Evolutionary conservation across 2,797 vertebrate genomes (phyloP), one percentile per base, ranked within the genome.

Genomic region (Oophaga sylvatica): DNA sequence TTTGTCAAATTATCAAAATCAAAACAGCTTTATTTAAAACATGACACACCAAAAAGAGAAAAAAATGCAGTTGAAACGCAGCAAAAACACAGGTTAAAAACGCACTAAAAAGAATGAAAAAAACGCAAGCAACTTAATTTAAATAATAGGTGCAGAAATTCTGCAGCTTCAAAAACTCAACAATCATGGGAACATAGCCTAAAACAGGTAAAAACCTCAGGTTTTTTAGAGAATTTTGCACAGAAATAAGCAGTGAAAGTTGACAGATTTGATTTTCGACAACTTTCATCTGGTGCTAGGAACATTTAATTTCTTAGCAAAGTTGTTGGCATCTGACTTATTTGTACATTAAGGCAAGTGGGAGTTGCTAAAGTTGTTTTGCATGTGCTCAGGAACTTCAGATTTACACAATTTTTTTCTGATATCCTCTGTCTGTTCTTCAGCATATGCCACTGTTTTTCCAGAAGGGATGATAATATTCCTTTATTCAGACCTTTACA

Each of bases 371-470:
- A 84, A 56, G 29, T 41, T 62, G 71, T 45, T 73, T n/a, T 75
- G 19, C 41, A n/a, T 48, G 71, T 75, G 20, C 45, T 75, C 3
- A 22, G 71, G 10, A 53, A 75, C 79, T 16, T 63, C 20, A 45
- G 60, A 80, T n/a, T 13, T 65, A 45, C 45, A 80, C 59, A 2
- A 2, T 45, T 45, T 80, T 35, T 45, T 63, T 8, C 59, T 80
- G 31, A 41, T 45, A 45, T 63, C 79, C 35, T 80, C 31, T 80
- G 22, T 80, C 60, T 17, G 2, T 63, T 13, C 29, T 8, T 31
- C 19, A 65, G 22, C 79, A 80, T 35, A 80, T 80, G 79, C 22
- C 79, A 22, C 31, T 80, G 79, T 63, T 80, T 41, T 80, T 63
- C 31, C 59, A 63, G 79, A 80, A 57, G n/a, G 31, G 31, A 3